Percentiles rank a stretch among this genome's conserved stretches.
phyloP scores from a whole-genome alignment of 2,113 vertebrate genomes.

The Melanostigma gelatinosum region DNA sequence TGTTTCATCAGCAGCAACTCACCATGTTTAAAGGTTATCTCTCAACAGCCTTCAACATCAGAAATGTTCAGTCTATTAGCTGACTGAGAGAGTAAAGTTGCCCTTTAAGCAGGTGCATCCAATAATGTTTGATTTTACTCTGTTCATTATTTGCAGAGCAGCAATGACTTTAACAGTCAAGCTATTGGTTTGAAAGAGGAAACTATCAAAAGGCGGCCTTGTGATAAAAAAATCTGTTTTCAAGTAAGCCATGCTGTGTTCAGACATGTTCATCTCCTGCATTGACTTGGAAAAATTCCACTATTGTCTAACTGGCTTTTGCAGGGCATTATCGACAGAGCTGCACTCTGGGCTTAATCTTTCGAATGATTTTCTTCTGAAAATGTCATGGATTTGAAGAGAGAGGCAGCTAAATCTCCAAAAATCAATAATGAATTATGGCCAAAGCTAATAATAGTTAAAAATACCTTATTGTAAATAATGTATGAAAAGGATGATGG shows the following conservation, averaged over 20 bases:
- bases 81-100: conserved; percentile 60
- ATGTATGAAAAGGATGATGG: background rate
- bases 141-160: conserved; percentile 62
- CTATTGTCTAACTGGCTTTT: conserved; percentile 51
- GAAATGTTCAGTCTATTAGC: conserved; percentile 65
- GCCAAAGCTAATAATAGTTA: conserved; percentile 50
- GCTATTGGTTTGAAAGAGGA: conserved; percentile 34
- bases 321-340: conserved; percentile 56
- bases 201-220: conserved; percentile 53
- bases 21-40: conserved; percentile 75
- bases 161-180: conserved; percentile 45
- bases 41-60: conserved; percentile 65
- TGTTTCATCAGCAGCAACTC: conserved; percentile 48
- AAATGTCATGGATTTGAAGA: conserved; percentile 72
- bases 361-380: conserved; percentile 63
- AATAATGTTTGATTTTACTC: conserved; percentile 60
- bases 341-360: conserved; percentile 58
- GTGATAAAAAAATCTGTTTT: conserved; percentile 45
- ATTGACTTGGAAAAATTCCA: conserved; percentile 11
- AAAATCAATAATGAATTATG: conserved; percentile 74
- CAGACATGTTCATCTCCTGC: conserved; percentile 29
- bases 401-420: conserved; percentile 41
- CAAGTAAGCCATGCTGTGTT: conserved; percentile 20
- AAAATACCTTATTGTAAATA: conserved; percentile 10
- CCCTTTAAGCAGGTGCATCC: conserved; percentile 73